Base-by-base conservation (phyloP, 2,113 vertebrate species). In the Indicator maculatus region DNA sequence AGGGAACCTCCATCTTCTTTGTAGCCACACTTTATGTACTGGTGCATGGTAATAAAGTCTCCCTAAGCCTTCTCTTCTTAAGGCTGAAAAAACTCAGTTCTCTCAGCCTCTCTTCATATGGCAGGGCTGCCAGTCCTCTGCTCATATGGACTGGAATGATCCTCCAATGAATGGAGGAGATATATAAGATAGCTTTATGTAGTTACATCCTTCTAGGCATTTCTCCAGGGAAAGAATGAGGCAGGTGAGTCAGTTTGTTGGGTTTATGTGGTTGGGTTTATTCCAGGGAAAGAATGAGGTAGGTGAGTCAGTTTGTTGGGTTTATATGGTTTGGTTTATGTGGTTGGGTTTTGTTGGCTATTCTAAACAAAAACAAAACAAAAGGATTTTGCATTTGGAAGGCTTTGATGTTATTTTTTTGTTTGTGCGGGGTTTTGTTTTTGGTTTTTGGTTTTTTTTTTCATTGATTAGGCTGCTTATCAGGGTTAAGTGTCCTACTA, bases 361-460 rank as follows among this genome's bases (percentile, higher is more conserved):
- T n/a, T 30, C 36, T 23, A 52, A 69, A 50, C 1, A 61, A 53
- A 12, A 41, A 52, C 11, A 55, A 28, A 65, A 67, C 28, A 2
- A 70, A 50, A 12, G 1, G 1, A 24, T 56, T 89, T 82, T 79
- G 9, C 11, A 26, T 73, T n/a, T 41, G 7, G 24, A 76, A 74
- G 16, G 5, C 7, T 88, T 33, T 65, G 50, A 18, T 47, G 6
- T 53, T 65, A 8, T 20, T 39, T 30, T 56, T 33, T n/a, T 27
- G 9, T 66, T 45, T 53, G 50, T 24, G 52, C 21, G 47, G 33
- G 2, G 0, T 0, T 3, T 61, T 20, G 45, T 17, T 19, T 41
- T 41, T 39, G 16, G 2, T 6, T 2, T 41, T 15, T 60, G n/a
- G 21, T 4, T 1, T n/a, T 14, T n/a, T 14, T 77, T 81, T 8